phyloP scores from a whole-genome alignment of 2,797 vertebrate species.

The Eulemur albifrons region DNA sequence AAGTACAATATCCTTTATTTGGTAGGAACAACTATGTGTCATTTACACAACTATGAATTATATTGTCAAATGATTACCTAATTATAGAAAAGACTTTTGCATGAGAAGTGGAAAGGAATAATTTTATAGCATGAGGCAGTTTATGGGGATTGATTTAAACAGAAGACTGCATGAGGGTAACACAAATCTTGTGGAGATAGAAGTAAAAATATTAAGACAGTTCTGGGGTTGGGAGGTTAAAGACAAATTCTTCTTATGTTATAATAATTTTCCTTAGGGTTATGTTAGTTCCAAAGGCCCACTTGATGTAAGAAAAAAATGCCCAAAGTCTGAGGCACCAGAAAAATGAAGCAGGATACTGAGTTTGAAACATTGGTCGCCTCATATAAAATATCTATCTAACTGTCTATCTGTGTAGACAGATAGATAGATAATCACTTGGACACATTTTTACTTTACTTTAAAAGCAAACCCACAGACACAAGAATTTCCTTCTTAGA shows the following conservation, averaged over 20 bases:
- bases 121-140: not conserved
- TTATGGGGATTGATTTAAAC: not conserved
- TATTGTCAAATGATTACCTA: not conserved
- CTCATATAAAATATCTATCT: too few relatives aligned
- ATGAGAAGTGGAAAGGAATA: not conserved
- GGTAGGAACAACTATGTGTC: not conserved
- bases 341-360: too few relatives aligned
- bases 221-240: not conserved
- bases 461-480: not conserved
- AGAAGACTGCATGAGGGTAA: not conserved
- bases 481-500: constrained; percentile 33
- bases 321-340: too few relatives aligned
- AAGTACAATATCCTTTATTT: not conserved
- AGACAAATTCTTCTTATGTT: not conserved
- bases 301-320: too few relatives aligned
- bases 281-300: too few relatives aligned
- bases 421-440: not conserved
- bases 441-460: not conserved
- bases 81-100: not conserved
- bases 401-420: too few relatives aligned
- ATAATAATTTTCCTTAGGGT: not conserved
- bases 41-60: not conserved
- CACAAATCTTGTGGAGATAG: not conserved
- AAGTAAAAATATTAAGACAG: not conserved
- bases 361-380: too few relatives aligned